Base-by-base conservation (phyloP, 2,888 invertebrate genomes). In the Napeogenes sylphis region DNA sequence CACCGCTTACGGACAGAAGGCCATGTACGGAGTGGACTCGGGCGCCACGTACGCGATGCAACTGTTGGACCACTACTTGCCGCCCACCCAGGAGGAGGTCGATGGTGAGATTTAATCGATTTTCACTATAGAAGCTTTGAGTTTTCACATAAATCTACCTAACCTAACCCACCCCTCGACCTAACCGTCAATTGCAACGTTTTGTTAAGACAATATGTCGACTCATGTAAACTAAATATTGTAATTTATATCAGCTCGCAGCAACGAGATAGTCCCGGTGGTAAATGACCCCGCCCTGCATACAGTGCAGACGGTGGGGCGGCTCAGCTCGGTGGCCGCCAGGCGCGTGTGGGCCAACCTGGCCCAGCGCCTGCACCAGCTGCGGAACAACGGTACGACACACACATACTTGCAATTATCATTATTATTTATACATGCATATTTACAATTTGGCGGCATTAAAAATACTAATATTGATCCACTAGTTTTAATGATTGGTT, bases 1-100 rank as follows among this genome's bases (percentile, higher is more conserved):
- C 42, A 94, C 94, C 4, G 92, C 93, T 56, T 93, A 93, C 75
- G 95, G 95, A 3, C 92, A 92, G 76, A 92, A 92, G 74, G 94
- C 94, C 0, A 86, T 95, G 30, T 87, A 90, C 70, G 92, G 94
- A 60, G 91, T 95, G 30, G 95, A 95, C 77, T 91, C 88, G 3
- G 94, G 95, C 55, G 93, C 94, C 21, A 88, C 91, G 2, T 83
- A 93, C 64, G 94, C 95, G 30, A 95, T 96, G 86, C 92, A 93
- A 64, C 88, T 95, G 68, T 83, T 96, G 10, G 95, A 96, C 82
- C 94, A 93, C 75, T 95, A 95, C 80, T 92, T 96, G 70, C 96
- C 80, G 75, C 90, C 76, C 0, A 82, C 82, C 2, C 74, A 87
- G 4, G 91, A 91, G 35, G 93, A 94, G 70, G 91, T 90, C 56